These are phyloP conservation scores for Accipiter virgatus DNA, from an alignment of 2,113 vertebrate species.

Conservation along the genomic window DNA sequence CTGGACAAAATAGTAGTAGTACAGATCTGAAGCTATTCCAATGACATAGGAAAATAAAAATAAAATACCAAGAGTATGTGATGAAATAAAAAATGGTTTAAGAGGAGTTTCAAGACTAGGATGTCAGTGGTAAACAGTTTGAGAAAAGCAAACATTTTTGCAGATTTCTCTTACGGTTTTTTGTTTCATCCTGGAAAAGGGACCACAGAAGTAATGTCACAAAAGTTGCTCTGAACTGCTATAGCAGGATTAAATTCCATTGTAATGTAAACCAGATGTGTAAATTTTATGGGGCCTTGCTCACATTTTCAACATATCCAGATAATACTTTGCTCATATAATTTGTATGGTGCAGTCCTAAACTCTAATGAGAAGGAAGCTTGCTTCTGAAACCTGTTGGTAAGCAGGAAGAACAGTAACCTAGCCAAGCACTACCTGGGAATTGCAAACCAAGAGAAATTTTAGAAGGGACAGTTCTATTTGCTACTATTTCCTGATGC, in stretches of 20 bases:
- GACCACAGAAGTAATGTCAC: neutral
- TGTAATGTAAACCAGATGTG: neutral
- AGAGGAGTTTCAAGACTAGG: neutral
- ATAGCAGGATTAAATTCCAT: neutral
- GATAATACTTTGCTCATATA: neutral
- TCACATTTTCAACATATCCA: neutral
- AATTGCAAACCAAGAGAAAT: neutral
- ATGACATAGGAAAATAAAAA: neutral
- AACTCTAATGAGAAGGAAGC: neutral
- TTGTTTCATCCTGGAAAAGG: neutral
- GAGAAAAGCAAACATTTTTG: neutral
- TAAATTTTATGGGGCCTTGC: neutral
- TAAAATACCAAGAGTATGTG: neutral
- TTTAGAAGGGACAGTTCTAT: neutral
- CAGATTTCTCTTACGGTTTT: rapidly evolving
- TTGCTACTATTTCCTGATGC: neutral
- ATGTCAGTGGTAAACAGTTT: neutral
- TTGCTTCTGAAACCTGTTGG: neutral
- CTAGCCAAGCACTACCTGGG: neutral
- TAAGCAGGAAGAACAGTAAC: neutral
- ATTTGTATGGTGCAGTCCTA: neutral
- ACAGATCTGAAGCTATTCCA: neutral
- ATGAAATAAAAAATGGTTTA: neutral
- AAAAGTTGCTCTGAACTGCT: neutral
- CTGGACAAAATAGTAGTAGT: neutral